These are phyloP conservation scores for Napeogenes sylphis DNA, from an alignment of 2,888 invertebrate genomes.

Conservation along the genomic window DNA sequence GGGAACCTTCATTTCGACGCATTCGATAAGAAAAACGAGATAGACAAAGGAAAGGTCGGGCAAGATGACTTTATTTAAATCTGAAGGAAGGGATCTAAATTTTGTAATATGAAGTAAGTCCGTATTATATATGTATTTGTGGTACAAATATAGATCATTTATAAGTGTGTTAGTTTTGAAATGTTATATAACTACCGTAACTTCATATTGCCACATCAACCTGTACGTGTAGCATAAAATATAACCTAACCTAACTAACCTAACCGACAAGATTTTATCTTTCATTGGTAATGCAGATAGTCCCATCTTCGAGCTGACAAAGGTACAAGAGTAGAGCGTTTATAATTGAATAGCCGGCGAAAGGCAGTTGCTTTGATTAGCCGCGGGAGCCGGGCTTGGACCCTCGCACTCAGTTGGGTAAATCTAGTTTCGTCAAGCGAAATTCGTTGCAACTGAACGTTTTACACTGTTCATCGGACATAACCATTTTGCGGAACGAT, in stretches of 20 bases:
- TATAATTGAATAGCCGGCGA: conserved; percentile 59
- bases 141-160: no score
- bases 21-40: neutral
- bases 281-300: conserved; percentile 11
- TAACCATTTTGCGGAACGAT: conserved; percentile 4
- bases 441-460: conserved; percentile 3
- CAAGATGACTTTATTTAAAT: conserved; percentile 7
- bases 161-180: no score
- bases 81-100: conserved; percentile 10
- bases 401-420: conserved; percentile 18
- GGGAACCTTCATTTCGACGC: neutral
- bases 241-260: no score
- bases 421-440: conserved; percentile 15
- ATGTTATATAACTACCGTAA: no score
- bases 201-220: no score
- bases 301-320: conserved; percentile 9
- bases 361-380: conserved; percentile 52
- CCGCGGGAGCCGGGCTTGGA: conserved; percentile 30
- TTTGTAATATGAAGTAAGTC: neutral
- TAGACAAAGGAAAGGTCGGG: neutral
- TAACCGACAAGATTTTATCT: conserved; percentile 12
- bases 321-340: conserved; percentile 33
- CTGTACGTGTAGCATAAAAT: no score
- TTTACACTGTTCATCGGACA: conserved; percentile 1
- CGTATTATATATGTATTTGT: neutral